A percentile compares a stretch with the other conserved stretches of the same genome.
These are phyloP conservation scores for Hemiprocne comata DNA, from an alignment of 2,113 vertebrate genomes.

Conservation along the genomic window DNA sequence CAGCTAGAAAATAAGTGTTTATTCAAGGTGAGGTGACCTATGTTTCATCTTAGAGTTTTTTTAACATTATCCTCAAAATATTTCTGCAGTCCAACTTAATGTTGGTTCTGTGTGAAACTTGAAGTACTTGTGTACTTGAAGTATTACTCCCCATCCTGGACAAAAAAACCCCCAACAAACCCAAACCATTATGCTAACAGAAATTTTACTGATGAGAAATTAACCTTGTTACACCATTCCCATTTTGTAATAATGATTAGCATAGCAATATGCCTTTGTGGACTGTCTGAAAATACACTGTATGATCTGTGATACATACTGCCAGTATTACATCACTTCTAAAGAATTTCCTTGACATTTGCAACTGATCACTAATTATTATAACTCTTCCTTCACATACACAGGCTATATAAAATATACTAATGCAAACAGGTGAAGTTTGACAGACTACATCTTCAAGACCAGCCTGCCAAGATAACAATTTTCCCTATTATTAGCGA, in stretches of 20 bases:
- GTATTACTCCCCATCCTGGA: not conserved
- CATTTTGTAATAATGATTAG: not conserved
- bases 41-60: not conserved
- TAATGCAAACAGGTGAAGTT: conserved; percentile 78
- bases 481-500: conserved; percentile 67
- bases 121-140: not conserved
- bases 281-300: not conserved
- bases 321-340: not conserved
- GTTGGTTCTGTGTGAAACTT: not conserved
- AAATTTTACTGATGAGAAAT: not conserved
- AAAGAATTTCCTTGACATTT: not conserved
- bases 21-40: not conserved
- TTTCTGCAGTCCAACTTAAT: not conserved
- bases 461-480: conserved; percentile 60
- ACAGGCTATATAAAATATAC: conserved; percentile 55
- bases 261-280: not conserved
- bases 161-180: not conserved
- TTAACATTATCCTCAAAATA: not conserved
- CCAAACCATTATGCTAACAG: not conserved
- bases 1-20: not conserved
- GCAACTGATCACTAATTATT: conserved; percentile 22
- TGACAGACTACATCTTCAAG: conserved; percentile 72
- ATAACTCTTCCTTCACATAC: conserved; percentile 35
- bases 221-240: not conserved
- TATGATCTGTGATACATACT: not conserved